Evolutionary conservation across 2,113 vertebrate genomes (phyloP).

Genomic region (Pangasianodon hypophthalmus): DNA sequence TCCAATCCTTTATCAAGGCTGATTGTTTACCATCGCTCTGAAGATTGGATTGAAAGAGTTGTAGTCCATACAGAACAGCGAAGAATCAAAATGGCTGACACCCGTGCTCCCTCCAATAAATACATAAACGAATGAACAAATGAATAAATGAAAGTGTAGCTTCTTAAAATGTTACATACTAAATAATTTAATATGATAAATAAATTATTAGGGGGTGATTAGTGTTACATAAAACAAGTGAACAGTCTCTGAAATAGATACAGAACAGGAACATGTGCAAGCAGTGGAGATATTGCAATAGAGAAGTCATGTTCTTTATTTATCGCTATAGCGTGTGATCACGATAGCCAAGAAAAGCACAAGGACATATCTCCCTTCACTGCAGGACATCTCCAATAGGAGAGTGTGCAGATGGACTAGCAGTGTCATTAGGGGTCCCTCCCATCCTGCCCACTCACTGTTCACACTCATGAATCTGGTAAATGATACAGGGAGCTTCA

Average conservation of each 20-base stretch:
- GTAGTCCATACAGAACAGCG: conserved; percentile 64
- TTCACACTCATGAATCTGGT: conserved; percentile 17
- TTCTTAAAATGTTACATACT: not conserved
- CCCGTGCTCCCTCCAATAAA: too few species aligned
- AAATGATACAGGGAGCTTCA: not conserved
- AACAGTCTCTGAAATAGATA: not conserved
- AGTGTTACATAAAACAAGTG: not conserved
- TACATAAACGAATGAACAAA: not conserved
- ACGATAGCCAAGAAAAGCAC: not conserved
- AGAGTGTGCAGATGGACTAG: not conserved
- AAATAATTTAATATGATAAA: not conserved
- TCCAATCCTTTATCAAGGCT: conserved; percentile 73
- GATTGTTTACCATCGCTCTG: conserved; percentile 75
- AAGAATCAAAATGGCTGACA: conserved; percentile 65
- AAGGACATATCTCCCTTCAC: not conserved
- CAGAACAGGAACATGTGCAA: not conserved
- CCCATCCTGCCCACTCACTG: not conserved
- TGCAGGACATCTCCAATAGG: not conserved
- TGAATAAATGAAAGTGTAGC: not conserved
- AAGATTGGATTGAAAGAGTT: conserved; percentile 70
- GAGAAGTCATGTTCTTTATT: not conserved
- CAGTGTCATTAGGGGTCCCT: not conserved
- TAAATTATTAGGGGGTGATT: not conserved
- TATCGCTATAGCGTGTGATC: not conserved
- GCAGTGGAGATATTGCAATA: not conserved